Conservation (phyloP, 2,113 vertebrate species). For the Dicaeum eximium region DNA sequence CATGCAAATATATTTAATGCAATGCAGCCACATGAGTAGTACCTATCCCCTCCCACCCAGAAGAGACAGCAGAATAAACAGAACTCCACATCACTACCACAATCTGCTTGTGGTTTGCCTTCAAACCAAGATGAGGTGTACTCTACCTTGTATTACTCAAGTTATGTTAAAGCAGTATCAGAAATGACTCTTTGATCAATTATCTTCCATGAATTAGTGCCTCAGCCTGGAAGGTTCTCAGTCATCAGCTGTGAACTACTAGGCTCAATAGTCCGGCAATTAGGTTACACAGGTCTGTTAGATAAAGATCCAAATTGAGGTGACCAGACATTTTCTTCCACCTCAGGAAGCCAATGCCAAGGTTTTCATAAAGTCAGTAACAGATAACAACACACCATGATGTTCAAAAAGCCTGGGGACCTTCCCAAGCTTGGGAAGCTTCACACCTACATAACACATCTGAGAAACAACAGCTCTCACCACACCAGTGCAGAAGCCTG, state of each 20-base stretch:
- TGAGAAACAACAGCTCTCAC: neutral
- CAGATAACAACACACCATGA: neutral
- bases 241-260: conserved; percentile 1
- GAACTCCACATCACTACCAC: conserved; percentile 15
- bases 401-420: neutral
- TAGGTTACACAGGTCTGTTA: neutral
- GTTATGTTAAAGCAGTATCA: conserved; percentile 11
- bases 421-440: neutral
- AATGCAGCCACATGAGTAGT: neutral
- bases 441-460: neutral
- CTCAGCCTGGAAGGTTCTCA: neutral
- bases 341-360: neutral
- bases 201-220: conserved; percentile 30
- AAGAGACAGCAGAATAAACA: conserved; percentile 38
- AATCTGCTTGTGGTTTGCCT: conserved; percentile 39
- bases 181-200: conserved; percentile 37
- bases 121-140: neutral
- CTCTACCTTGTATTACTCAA: conserved; percentile 18
- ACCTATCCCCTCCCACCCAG: neutral
- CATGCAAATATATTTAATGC: conserved; percentile 1
- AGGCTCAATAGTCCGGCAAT: neutral
- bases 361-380: neutral
- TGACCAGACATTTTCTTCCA: neutral
- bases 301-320: neutral
- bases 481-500: neutral